Base-by-base conservation (phyloP, 1,140 invertebrate genomes). In the Cheumatopsyche charites region DNA sequence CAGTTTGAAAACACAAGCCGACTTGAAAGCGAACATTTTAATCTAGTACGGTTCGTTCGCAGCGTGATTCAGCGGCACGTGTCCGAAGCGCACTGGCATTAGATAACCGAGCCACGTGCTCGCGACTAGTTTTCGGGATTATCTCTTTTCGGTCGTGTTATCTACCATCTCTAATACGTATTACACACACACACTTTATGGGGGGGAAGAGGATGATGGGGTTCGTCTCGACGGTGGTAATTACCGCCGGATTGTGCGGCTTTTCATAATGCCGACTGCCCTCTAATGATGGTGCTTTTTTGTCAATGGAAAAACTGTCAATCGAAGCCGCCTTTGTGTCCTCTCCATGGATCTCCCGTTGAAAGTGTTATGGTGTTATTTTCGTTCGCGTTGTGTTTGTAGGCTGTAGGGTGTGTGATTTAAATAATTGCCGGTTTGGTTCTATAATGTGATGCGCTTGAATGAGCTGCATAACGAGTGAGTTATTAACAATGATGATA, bases 191-290 rank as follows among this genome's bases (percentile, higher is more conserved):
- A n/a, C n/a, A n/a, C n/a, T n/a, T n/a, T n/a, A 42, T 6, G 55
- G 21, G 21, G 55, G 9, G 9, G 49, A 49, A 49, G 6, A 2
- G n/a, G 11, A 2, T 36, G 3, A 36, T 36, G 45, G 45, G n/a
- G 36, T 26, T 21, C 41, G 29, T 63, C 62, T 42, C 3, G 6
- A 21, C 49, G 29, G 29, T 23, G n/a, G 47, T 68, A 68, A 68
- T 68, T 68, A 68, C 42, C 15, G 29, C 41, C 17, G 66, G 66
- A 68, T 55, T 68, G 42, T 68, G 66, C 26, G 66, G 66, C 66
- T 68, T 68, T 68, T 19, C 21, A 25, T 7, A 63, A 19, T 4
- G 19, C 19, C 21, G 17, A 26, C 55, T 19, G 55, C 55, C 29
- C 55, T 58, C 55, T 58, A 58, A 58, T 58, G 55, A 58, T 58